Conservation (phyloP, 2,888 invertebrate genomes). For the Apamea anceps region DNA sequence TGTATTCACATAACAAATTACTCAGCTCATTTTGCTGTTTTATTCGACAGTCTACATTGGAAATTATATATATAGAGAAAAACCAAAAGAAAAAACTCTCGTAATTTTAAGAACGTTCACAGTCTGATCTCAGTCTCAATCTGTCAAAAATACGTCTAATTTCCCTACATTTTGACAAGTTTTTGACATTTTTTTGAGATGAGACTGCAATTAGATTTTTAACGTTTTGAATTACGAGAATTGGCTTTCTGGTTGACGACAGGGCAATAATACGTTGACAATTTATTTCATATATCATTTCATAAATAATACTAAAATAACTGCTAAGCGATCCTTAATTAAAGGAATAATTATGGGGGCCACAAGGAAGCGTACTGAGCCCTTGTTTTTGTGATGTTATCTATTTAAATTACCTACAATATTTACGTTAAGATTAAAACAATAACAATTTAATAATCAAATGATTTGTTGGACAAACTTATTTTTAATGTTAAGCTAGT, state of each 20-base stretch:
- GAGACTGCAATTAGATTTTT: no score
- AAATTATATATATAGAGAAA: background rate
- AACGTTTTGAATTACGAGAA: no score
- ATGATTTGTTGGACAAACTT: background rate
- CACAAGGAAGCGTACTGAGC: slow-evolving; percentile 21
- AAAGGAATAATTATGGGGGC: background rate
- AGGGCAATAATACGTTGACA: background rate
- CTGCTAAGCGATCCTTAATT: background rate
- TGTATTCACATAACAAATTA: background rate
- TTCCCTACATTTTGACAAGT: no score
- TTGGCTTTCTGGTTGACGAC: background rate
- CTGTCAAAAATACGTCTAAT: no score
- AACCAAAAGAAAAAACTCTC: no score
- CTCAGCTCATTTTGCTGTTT: background rate
- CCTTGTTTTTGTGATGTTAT: background rate
- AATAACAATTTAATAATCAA: background rate
- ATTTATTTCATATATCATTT: background rate
- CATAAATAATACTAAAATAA: background rate
- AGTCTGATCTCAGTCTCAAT: no score
- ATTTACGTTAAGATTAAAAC: background rate
- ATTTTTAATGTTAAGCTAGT: background rate
- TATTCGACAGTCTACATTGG: background rate
- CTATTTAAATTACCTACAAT: background rate
- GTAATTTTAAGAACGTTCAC: no score
- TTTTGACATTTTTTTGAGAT: no score